Evolutionary conservation across 2,888 invertebrate genomes (phyloP), one percentile per base, ranked within the genome.

Genomic region (Aspidiotus rigidus): DNA sequence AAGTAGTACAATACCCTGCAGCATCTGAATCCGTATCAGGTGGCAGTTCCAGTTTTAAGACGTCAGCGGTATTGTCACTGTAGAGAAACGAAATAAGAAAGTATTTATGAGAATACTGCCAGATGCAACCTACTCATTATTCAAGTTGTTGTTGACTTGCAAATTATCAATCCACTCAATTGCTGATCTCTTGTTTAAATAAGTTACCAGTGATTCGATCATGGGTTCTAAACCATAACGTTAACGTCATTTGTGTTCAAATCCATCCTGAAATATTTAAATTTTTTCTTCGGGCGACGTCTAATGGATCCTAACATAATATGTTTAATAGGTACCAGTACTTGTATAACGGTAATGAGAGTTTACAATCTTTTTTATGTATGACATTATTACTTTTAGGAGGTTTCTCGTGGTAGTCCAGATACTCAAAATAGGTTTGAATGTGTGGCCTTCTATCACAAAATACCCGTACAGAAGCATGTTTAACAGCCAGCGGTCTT

Each of bases 191-290:
- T 44, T 11, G 49, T 44, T 44, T 44, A 44, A 44, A 44, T 44
- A 11, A 44, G 49, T 44, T 44, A 10, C 49, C 49, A 44, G 49
- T 44, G 49, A 44, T 44, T 44, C 49, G 49, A 44, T 44, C 11
- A 44, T 44, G 49, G 11, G 49, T 44, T 44, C 49, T 8, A 44
- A 44, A 44, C 11, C n/a, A n/a, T 44, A 44, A 44, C 49, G 49
- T 44, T 44, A 44, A 44, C 49, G 49, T 44, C 49, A 44, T 44
- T 44, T 11, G 49, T 44, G 49, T 11, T 44, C 49, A 44, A 44
- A 44, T 44, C 49, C 49, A 44, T 44, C 49, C 49, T 44, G 49
- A 44, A 44, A 44, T 44, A 44, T 44, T 44, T 44, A 44, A 44
- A 44, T 44, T 44, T 44, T 44, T 44, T 44, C 49, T 44, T 44